Evolutionary conservation across 2,113 vertebrate species (phyloP).

Genomic region (Rhynchopsitta pachyrhyncha): DNA sequence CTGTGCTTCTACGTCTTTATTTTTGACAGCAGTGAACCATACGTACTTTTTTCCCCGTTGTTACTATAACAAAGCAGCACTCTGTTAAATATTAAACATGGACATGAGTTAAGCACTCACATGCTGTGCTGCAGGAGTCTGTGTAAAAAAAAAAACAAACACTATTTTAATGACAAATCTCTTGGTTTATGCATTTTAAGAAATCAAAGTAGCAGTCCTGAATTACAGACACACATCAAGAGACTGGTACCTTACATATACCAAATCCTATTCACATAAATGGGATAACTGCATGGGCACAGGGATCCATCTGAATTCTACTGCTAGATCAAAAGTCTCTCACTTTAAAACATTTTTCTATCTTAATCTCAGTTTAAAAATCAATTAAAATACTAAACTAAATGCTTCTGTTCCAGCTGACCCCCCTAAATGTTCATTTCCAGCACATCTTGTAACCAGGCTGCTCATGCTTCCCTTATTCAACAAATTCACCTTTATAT

Average conservation of each 20-base stretch:
- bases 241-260: background rate
- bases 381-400: background rate
- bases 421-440: background rate
- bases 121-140: background rate
- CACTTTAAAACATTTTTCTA: background rate
- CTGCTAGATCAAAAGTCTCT: background rate
- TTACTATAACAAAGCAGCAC: background rate
- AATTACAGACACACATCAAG: background rate
- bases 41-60: background rate
- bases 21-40: background rate
- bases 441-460: background rate
- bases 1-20: background rate
- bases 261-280: background rate
- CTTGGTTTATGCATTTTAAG: background rate
- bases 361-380: background rate
- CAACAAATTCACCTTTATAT: background rate
- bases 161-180: background rate
- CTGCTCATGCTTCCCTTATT: background rate
- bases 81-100: background rate
- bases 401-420: background rate
- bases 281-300: background rate
- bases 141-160: background rate
- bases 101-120: background rate
- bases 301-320: background rate
- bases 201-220: background rate